Conservation (phyloP, 2,888 invertebrate species). For the Pimpla rufipes region DNA sequence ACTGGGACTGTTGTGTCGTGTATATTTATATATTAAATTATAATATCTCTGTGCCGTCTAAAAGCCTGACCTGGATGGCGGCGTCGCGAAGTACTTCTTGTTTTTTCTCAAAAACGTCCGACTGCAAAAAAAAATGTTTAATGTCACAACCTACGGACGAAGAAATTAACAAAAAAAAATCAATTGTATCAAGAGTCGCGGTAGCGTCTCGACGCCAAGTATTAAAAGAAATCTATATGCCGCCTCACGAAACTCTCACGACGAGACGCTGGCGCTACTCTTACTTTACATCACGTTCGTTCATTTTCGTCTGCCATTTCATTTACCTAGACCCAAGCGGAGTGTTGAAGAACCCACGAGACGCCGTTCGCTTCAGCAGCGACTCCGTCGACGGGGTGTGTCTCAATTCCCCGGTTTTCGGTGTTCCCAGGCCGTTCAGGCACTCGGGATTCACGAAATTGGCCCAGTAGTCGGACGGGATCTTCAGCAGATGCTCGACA, state of each 20-base stretch:
- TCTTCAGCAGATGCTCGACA: slow-evolving; percentile 90
- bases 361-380: slow-evolving; percentile 81
- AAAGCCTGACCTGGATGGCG: slow-evolving; percentile 80
- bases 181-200: too few relatives aligned
- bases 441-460: slow-evolving; percentile 88
- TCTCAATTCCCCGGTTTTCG: slow-evolving; percentile 80
- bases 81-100: slow-evolving; percentile 83
- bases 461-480: slow-evolving; percentile 92
- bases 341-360: slow-evolving; percentile 82
- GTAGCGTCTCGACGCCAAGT: too few relatives aligned
- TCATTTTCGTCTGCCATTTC: too few relatives aligned
- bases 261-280: too few relatives aligned
- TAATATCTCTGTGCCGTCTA: slow-evolving; percentile 69
- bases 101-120: slow-evolving; percentile 82
- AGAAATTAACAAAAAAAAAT: background rate
- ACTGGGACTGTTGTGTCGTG: slow-evolving; percentile 25
- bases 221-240: too few relatives aligned
- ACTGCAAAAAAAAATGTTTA: slow-evolving; percentile 72
- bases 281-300: too few relatives aligned
- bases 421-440: slow-evolving; percentile 77
- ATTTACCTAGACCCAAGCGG: slow-evolving; percentile 81
- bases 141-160: background rate
- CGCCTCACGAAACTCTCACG: too few relatives aligned
- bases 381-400: slow-evolving; percentile 84
- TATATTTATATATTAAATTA: slow-evolving; percentile 67